Evolutionary conservation across 2,888 invertebrate species (phyloP), one percentile per base, ranked within the genome.

Genomic region (Lasioglossum figueresi): DNA sequence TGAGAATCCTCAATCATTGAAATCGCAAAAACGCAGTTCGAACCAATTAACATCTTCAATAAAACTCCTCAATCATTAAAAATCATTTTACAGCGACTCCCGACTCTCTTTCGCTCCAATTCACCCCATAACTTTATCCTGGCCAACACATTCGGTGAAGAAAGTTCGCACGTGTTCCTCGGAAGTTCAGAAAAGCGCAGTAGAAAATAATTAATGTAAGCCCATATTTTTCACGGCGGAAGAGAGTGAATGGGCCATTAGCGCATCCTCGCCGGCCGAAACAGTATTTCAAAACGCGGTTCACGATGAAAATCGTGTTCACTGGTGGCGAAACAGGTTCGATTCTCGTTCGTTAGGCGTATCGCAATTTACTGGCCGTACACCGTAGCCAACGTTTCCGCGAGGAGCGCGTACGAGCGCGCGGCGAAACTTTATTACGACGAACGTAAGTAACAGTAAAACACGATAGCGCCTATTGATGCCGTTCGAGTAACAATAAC

Each of bases 401-500:
- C 23, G 40, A 40, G 59, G 16, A 43, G 31, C 63, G 63, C 66
- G 63, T 63, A 63, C 63, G 14, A 63, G 6, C 68, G 66, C 66
- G 45, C 37, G 31, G 52, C 37, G 48, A 63, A 80, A 77, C 77
- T 68, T 82, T 68, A 80, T 78, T 83, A 79, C 73, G 56, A 83
- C 34, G 76, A 75, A 79, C 84, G 75, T 86, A 86, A 71, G 75
- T 78, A 86, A 85, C 79, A 88, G 80, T 91, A 89, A 91, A 89
- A 91, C 87, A 84, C 80, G 82, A 89, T 89, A 89, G 88, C 88
- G 90, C 52, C 90, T 89, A 89, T 92, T 86, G 89, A 90, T 83
- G 83, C 83, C 80, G 88, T 91, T 91, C 89, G 88, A 87, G 88
- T 84, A 89, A 91, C 88, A 89, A 83, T 89, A 83, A 80, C 84